phyloP scores from a whole-genome alignment of 2,888 invertebrate species.

The Cyrtodaria siliqua region DNA sequence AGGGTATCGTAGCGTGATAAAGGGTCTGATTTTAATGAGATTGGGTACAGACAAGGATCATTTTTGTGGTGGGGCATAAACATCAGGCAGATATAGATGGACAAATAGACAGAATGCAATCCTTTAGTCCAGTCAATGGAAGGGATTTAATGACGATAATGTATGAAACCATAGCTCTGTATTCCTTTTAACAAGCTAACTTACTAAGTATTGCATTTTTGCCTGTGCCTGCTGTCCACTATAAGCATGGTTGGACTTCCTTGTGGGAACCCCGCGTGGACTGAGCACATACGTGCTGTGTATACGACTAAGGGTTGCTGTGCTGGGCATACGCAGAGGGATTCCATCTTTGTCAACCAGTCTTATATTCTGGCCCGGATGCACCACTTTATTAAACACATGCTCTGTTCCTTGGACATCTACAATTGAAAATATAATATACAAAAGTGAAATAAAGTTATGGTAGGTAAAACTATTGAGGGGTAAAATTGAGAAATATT shows the following conservation, averaged over 20 bases:
- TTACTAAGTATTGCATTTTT: conserved; percentile 56
- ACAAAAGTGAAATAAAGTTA: conserved; percentile 6
- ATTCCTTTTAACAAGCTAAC: too few relatives aligned
- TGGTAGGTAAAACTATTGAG: background rate
- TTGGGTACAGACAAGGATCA: too few relatives aligned
- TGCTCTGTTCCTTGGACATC: conserved; percentile 70
- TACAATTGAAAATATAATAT: too few relatives aligned
- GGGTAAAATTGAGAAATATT: background rate
- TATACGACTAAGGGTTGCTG: conserved; percentile 45
- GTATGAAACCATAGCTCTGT: too few relatives aligned
- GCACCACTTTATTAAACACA: conserved; percentile 70
- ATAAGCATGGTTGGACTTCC: conserved; percentile 67
- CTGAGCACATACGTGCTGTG: conserved; percentile 65
- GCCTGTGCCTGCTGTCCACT: conserved; percentile 64
- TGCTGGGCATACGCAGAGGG: conserved; percentile 60
- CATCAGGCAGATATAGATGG: too few relatives aligned
- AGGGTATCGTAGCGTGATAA: too few relatives aligned
- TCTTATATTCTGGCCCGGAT: conserved; percentile 65
- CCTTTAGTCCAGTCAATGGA: too few relatives aligned
- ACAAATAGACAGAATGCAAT: too few relatives aligned
- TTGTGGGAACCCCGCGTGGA: conserved; percentile 70
- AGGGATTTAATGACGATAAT: too few relatives aligned
- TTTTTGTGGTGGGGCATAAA: too few relatives aligned
- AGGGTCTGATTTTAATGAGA: too few relatives aligned
- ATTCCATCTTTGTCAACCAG: conserved; percentile 72